phyloP scores from a whole-genome alignment of 2,797 vertebrate species.

The Cephalopachus bancanus region DNA sequence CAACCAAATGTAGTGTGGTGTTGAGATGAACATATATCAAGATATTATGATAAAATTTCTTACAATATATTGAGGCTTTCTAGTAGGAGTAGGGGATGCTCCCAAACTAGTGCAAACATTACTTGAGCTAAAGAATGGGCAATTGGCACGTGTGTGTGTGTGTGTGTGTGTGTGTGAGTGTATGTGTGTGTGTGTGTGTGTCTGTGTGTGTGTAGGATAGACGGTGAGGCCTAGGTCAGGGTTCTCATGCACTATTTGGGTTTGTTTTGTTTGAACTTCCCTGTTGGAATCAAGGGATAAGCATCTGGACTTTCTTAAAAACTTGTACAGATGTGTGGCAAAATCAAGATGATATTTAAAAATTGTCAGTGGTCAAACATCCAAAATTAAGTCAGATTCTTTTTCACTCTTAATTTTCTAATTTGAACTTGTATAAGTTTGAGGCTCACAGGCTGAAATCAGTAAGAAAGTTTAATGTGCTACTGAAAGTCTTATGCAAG shows the following conservation, averaged over 20 bases:
- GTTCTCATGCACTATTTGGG: background rate
- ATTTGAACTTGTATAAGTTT: background rate
- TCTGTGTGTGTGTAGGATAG: background rate
- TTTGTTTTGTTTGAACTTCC: background rate
- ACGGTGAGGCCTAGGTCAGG: background rate
- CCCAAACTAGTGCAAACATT: background rate
- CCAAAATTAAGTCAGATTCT: background rate
- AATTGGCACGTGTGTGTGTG: background rate
- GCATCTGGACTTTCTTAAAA: background rate
- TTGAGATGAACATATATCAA: background rate
- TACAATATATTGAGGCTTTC: background rate
- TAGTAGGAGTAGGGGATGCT: background rate
- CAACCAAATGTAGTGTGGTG: background rate
- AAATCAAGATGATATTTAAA: background rate
- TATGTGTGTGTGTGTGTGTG: background rate
- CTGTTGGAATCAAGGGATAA: background rate
- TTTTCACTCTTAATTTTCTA: background rate
- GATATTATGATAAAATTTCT: background rate
- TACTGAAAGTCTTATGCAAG: background rate
- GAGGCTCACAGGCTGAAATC: background rate
- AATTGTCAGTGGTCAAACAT: background rate
- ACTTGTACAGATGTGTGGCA: background rate
- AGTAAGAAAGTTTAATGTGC: background rate
- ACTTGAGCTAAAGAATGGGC: background rate
- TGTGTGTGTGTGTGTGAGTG: background rate